These are phyloP conservation scores for Drosophila borborema DNA, from an alignment of 2,888 invertebrate species.

Conservation along the genomic window DNA sequence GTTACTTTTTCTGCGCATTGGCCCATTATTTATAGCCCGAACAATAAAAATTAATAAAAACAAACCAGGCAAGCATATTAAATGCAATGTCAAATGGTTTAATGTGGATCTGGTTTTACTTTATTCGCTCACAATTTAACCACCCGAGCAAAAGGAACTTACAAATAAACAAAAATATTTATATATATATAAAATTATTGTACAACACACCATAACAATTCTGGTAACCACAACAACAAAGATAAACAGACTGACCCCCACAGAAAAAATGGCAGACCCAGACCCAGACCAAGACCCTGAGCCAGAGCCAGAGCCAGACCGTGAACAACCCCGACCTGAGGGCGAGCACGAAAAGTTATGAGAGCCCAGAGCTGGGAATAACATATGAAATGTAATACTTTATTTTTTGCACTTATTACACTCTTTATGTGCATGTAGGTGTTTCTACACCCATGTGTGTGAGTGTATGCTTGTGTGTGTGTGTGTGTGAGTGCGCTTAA, in stretches of 20 bases:
- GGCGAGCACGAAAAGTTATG: constrained; percentile 61
- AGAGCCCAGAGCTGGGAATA: constrained; percentile 40
- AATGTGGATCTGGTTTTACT: constrained; percentile 52
- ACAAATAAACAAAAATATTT: too few relatives aligned
- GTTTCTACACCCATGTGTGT: constrained; percentile 18
- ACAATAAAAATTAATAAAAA: constrained; percentile 67
- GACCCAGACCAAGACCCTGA: constrained; percentile 5
- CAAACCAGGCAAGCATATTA: constrained; percentile 68
- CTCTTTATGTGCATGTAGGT: constrained; percentile 19
- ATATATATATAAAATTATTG: background rate
- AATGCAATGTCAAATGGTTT: constrained; percentile 79
- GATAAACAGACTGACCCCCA: constrained; percentile 65
- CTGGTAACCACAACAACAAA: constrained; percentile 73
- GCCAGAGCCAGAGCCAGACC: constrained; percentile 1
- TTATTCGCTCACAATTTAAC: constrained; percentile 38
- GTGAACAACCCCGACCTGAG: constrained; percentile 23
- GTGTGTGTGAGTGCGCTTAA: constrained; percentile 53
- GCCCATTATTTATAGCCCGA: constrained; percentile 43
- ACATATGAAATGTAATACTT: constrained; percentile 71
- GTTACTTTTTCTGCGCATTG: background rate
- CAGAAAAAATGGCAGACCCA: constrained; percentile 54
- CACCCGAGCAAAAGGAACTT: constrained; percentile 42
- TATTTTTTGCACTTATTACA: constrained; percentile 57
- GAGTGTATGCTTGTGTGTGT: constrained; percentile 26
- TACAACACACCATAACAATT: constrained; percentile 61